Conservation (phyloP, 1,140 invertebrate species). For the Eubasilissa regina region DNA sequence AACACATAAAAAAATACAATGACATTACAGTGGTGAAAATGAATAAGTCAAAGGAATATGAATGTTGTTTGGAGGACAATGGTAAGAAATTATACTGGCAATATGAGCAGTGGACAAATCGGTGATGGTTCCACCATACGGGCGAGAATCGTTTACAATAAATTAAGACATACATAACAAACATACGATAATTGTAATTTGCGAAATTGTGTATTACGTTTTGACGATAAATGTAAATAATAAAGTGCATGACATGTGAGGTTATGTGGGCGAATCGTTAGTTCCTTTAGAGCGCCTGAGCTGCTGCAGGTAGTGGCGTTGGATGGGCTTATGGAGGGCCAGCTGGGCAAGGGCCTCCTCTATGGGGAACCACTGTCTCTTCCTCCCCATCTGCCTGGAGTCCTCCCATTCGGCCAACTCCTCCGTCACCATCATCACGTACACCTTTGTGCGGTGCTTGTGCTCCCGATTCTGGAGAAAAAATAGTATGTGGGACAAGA, state of each 20-base stretch:
- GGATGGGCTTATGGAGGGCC: slow-evolving; percentile 91
- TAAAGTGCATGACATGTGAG: not conserved
- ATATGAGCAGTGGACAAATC: no score
- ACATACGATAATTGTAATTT: not conserved
- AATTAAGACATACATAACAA: not conserved
- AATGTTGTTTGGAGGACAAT: no score
- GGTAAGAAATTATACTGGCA: no score
- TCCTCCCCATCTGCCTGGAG: slow-evolving; percentile 88
- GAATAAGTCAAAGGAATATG: no score
- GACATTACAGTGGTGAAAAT: no score
- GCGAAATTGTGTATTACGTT: no score
- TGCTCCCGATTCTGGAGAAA: slow-evolving; percentile 86
- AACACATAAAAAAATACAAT: no score
- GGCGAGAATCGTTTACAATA: slow-evolving; percentile 11
- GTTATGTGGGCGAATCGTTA: slow-evolving; percentile 63
- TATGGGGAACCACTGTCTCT: slow-evolving; percentile 93
- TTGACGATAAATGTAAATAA: no score
- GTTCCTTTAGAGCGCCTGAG: slow-evolving; percentile 72
- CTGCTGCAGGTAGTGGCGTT: slow-evolving; percentile 87
- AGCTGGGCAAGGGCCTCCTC: slow-evolving; percentile 90
- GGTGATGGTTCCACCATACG: no score
- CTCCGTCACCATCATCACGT: slow-evolving; percentile 92
- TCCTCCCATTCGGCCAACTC: slow-evolving; percentile 96
- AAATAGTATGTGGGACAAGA: not conserved
- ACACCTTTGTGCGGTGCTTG: slow-evolving; percentile 93